Conservation (phyloP, 2,113 vertebrate species). For the Aix galericulata region DNA sequence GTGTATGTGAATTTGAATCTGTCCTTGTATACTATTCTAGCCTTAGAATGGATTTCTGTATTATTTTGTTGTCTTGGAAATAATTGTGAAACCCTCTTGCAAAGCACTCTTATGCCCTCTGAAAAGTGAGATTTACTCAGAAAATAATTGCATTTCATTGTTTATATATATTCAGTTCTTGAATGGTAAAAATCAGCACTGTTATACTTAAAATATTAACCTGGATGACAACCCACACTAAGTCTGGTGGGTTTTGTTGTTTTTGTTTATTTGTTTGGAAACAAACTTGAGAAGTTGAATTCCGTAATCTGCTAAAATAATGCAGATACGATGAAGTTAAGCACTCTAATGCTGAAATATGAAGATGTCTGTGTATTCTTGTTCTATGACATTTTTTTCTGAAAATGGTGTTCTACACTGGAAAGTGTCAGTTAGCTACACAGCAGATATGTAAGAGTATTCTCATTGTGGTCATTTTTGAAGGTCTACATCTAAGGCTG, state of each 20-base stretch:
- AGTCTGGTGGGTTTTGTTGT: not conserved
- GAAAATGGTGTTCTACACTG: not conserved
- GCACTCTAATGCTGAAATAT: not conserved
- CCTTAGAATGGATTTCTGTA: not conserved
- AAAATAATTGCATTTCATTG: not conserved
- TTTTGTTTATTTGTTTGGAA: not conserved
- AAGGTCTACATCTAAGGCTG: not conserved
- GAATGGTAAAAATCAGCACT: not conserved
- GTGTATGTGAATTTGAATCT: not conserved
- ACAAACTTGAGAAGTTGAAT: not conserved
- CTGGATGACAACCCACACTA: not conserved
- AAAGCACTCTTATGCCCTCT: not conserved
- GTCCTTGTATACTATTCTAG: not conserved
- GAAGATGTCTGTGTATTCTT: not conserved
- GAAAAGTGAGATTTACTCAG: not conserved
- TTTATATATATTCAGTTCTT: not conserved
- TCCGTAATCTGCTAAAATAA: not conserved
- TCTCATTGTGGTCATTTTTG: not conserved
- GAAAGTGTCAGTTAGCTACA: not conserved
- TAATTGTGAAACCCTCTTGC: not conserved
- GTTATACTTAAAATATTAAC: not conserved
- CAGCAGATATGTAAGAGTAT: not conserved
- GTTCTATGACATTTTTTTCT: not conserved
- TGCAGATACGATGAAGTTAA: not conserved
- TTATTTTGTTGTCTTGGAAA: not conserved